Evolutionary conservation across 2,113 vertebrate genomes (phyloP).

Genomic region (Accipiter cooperii): DNA sequence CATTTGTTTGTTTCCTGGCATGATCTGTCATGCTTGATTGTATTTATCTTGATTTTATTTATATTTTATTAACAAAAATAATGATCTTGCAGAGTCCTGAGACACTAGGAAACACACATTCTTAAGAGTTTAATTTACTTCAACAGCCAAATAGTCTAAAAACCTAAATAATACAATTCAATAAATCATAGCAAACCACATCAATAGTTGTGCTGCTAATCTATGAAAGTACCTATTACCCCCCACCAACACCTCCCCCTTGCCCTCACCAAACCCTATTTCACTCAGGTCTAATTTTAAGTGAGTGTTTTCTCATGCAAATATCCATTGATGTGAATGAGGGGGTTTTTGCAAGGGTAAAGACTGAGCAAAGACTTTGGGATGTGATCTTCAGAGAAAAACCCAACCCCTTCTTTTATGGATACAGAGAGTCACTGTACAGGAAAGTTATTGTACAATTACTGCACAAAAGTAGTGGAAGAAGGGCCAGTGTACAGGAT

Average conservation of each 20-base stretch:
- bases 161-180: not conserved
- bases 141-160: not conserved
- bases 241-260: not conserved
- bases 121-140: not conserved
- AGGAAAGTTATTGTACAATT: slow-evolving; percentile 21
- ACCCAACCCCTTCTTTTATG: not conserved
- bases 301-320: slow-evolving; percentile 55
- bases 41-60: not conserved
- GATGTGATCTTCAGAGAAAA: slow-evolving; percentile 6
- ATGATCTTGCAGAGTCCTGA: not conserved
- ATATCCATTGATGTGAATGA: slow-evolving; percentile 35
- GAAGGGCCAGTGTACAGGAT: not conserved
- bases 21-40: not conserved
- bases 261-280: not conserved
- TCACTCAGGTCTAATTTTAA: slow-evolving; percentile 47
- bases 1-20: not conserved
- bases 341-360: not conserved
- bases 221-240: not conserved
- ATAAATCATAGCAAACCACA: not conserved
- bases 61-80: not conserved
- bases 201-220: not conserved
- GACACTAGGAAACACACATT: not conserved
- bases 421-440: not conserved
- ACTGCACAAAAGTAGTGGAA: not conserved
- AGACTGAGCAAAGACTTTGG: slow-evolving; percentile 20